Evolutionary conservation across 1,140 invertebrate species (phyloP), one percentile per base, ranked within the genome.

Genomic region (Ectropis grisescens): DNA sequence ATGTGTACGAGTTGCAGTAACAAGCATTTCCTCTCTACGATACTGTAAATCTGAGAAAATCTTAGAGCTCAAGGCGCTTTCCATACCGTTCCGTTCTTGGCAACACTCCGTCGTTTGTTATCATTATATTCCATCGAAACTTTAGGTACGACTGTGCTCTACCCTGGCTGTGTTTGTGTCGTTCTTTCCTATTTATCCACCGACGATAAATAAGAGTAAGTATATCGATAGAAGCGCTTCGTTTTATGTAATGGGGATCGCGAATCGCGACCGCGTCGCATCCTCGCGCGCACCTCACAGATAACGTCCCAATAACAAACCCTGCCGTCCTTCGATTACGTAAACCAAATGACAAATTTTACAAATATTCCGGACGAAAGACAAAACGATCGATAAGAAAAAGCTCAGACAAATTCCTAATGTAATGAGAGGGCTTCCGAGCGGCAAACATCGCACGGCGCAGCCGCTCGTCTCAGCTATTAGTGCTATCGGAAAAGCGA

Each of bases 321-420:
- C 32, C 47, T 43, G 34, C 32, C 34, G 46, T 53, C 57, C 58
- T 56, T 49, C 53, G 57, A 48, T 74, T 69, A 69, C 69, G 66
- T 74, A 74, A 74, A 74, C 62, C 51, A 25, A 42, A 33, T 48
- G 34, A 52, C 40, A 48, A 61, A 55, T 4, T 66, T 70, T 57
- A 57, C 58, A 58, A 66, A 66, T 58, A 60, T 50, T 49, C 51
- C 40, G 42, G 43, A 41, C 47, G 33, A 46, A 48, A 44, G 16
- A 4, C 50, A 30, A 39, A 52, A 44, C 53, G 57, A 69, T 71
- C 70, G 62, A 75, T 71, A 59, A 33, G 40, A 54, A 55, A 60
- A 59, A 61, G 44, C 31, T 49, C 37, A 40, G 52, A 59, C 53
- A 56, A 59, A 52, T 61, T 57, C 47, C 50, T 49, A 52, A 60